These are phyloP conservation scores for Cephalopholis sonnerati DNA, from an alignment of 2,113 vertebrate species.

Conservation along the genomic window DNA sequence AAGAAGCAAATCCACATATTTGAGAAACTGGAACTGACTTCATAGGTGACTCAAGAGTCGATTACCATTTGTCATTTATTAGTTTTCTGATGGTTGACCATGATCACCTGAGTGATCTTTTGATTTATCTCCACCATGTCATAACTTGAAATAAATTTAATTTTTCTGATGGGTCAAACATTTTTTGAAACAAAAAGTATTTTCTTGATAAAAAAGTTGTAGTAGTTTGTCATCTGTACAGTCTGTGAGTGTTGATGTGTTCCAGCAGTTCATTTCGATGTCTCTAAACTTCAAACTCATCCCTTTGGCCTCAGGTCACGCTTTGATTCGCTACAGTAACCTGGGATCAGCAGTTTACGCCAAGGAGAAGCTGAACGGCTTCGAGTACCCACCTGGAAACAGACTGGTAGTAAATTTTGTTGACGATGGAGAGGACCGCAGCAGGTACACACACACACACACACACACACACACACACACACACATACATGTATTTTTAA, in stretches of 20 bases:
- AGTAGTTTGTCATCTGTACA: neutral
- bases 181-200: no score
- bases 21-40: neutral
- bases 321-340: slow-evolving; percentile 94
- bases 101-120: neutral
- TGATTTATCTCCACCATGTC: no score
- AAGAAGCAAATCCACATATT: neutral
- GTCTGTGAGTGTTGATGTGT: neutral
- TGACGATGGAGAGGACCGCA: slow-evolving; percentile 92
- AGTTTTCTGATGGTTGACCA: neutral
- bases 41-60: neutral
- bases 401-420: slow-evolving; percentile 89
- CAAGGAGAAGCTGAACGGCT: slow-evolving; percentile 94
- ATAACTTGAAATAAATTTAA: neutral
- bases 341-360: slow-evolving; percentile 96
- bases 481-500: neutral
- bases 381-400: slow-evolving; percentile 98
- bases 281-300: neutral
- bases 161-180: neutral
- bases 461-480: neutral
- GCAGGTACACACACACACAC: slow-evolving; percentile 83
- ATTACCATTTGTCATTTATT: neutral
- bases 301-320: slow-evolving; percentile 84
- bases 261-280: neutral
- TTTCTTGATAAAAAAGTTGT: neutral